These are phyloP conservation scores for Pristionchus entomophagus DNA, from an alignment of 2,888 invertebrate genomes.

Conservation along the genomic window DNA sequence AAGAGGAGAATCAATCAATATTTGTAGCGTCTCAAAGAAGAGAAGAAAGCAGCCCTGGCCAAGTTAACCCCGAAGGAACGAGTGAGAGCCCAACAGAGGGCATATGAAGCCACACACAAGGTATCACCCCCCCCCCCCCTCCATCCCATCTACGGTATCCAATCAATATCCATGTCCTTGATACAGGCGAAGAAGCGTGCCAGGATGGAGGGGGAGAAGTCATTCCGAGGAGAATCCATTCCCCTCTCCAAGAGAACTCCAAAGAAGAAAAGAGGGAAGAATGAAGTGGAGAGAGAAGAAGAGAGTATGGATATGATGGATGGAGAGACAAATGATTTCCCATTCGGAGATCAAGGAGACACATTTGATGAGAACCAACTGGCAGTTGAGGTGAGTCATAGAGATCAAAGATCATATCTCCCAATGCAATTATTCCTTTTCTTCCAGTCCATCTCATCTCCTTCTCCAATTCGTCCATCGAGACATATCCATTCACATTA, in stretches of 20 bases:
- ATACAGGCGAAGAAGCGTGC: background rate
- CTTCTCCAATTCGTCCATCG: background rate
- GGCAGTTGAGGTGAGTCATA: background rate
- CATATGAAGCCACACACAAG: background rate
- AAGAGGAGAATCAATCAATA: background rate
- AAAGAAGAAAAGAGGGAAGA: background rate
- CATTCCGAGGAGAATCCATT: no score
- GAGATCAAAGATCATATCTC: background rate
- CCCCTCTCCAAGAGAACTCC: no score
- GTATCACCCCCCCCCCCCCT: background rate
- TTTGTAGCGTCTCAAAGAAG: background rate
- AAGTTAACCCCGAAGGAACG: background rate
- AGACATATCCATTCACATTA: no score
- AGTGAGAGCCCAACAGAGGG: background rate
- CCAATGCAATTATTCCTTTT: background rate
- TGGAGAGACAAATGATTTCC: background rate
- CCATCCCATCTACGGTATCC: background rate
- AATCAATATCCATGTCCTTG: no score
- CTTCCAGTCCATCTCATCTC: background rate
- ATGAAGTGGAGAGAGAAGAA: background rate
- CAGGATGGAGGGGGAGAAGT: no score
- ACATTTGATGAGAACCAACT: background rate
- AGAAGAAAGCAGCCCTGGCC: background rate
- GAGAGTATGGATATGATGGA: background rate
- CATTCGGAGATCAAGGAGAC: background rate